Percentiles rank a stretch among this genome's conserved stretches.
Conservation (phyloP, 2,113 vertebrate genomes). For the Candoia aspera region DNA sequence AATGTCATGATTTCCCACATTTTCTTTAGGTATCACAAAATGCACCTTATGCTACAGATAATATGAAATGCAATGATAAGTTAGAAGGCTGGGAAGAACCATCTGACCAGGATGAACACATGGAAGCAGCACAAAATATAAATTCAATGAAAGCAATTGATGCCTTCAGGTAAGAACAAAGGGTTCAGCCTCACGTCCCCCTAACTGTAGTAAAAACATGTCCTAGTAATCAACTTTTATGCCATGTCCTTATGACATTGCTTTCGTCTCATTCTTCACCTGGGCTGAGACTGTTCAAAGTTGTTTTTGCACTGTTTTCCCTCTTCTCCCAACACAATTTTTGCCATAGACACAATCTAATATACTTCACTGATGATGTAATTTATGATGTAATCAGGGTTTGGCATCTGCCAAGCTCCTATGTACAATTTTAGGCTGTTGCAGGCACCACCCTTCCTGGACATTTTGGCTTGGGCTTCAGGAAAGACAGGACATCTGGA, state of each 20-base stretch:
- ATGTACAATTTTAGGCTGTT: background rate
- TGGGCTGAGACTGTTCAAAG: background rate
- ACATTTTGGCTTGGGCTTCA: background rate
- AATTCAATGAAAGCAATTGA: constrained; percentile 38
- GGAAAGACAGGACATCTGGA: background rate
- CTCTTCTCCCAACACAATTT: background rate
- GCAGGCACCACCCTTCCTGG: background rate
- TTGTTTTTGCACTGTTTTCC: background rate
- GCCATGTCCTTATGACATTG: background rate
- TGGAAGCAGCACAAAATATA: constrained; percentile 9
- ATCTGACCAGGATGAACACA: constrained; percentile 3
- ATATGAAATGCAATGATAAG: background rate
- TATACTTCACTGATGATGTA: background rate
- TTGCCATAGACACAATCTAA: background rate
- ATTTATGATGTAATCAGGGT: background rate
- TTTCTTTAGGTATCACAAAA: constrained; percentile 53
- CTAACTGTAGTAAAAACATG: background rate
- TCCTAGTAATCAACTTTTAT: background rate
- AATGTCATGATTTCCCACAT: background rate
- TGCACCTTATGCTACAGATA: constrained; percentile 34
- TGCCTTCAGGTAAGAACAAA: constrained; percentile 60
- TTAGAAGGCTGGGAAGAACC: constrained; percentile 4
- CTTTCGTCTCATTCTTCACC: background rate
- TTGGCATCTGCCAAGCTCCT: background rate
- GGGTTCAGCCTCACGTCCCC: background rate